phyloP scores from a whole-genome alignment of 2,888 invertebrate genomes.

The Apocheima hispidaria region DNA sequence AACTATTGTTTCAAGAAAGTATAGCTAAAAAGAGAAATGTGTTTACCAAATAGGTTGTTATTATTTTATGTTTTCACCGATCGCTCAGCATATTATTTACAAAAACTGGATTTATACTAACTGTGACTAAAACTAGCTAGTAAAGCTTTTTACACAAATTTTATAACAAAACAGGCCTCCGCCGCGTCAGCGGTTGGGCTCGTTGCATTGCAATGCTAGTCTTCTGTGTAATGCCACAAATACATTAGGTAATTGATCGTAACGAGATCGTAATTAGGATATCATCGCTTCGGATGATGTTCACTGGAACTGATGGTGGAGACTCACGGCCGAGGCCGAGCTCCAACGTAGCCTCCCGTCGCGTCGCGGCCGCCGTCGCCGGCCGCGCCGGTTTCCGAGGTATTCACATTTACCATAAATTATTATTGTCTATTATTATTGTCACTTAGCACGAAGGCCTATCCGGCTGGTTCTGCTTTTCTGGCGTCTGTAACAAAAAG shows the following conservation, averaged over 20 bases:
- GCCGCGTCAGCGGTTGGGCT: conserved; percentile 49
- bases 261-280: conserved; percentile 85
- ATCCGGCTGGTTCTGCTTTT: conserved; percentile 87
- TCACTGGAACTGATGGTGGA: conserved; percentile 74
- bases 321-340: conserved; percentile 46
- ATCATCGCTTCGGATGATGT: conserved; percentile 76
- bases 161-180: conserved; percentile 76
- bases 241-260: conserved; percentile 81
- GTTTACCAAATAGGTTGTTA: conserved; percentile 46
- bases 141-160: conserved; percentile 85
- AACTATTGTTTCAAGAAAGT: conserved; percentile 41
- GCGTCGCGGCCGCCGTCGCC: conserved; percentile 39
- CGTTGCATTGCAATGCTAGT: conserved; percentile 83
- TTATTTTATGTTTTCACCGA: conserved; percentile 55
- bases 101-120: conserved; percentile 70
- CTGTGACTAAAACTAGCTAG: conserved; percentile 76
- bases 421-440: conserved; percentile 72
- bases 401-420: conserved; percentile 77
- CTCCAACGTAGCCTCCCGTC: conserved; percentile 50
- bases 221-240: conserved; percentile 83
- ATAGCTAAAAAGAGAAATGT: neutral
- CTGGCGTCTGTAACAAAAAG: conserved; percentile 87
- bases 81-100: conserved; percentile 80
- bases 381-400: conserved; percentile 64
- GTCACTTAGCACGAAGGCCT: conserved; percentile 82